Conservation (phyloP, 1,140 invertebrate genomes). For the Drosophila burlai region DNA sequence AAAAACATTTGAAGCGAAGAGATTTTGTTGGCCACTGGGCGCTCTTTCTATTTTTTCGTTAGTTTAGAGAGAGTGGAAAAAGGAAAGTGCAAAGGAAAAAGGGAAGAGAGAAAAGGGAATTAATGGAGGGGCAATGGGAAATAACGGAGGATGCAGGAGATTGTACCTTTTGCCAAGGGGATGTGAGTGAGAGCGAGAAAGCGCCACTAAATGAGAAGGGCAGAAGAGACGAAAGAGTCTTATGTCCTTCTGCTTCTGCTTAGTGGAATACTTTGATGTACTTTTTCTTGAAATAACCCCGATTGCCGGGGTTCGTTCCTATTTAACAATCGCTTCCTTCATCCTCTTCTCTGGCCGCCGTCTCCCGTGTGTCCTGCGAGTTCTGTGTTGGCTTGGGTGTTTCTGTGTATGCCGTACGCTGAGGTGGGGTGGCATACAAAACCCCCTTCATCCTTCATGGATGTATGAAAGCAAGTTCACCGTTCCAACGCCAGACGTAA, state of each 20-base stretch:
- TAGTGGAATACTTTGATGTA: conserved; percentile 37
- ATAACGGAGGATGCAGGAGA: not conserved
- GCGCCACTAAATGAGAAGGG: conserved; percentile 19
- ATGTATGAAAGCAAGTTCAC: conserved; percentile 15
- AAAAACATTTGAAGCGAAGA: not conserved
- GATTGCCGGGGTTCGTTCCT: conserved; percentile 32
- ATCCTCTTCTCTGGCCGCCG: not conserved
- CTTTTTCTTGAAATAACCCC: conserved; percentile 66
- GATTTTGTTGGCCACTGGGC: not conserved
- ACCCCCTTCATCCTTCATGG: not conserved
- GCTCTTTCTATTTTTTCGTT: conserved; percentile 1
- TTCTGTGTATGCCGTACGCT: not conserved
- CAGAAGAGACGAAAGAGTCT: conserved; percentile 10
- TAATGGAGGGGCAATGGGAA: conserved; percentile 9
- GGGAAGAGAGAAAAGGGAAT: not conserved
- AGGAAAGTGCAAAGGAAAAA: conserved; percentile 3
- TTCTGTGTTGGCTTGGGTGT: not conserved
- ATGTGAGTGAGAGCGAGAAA: conserved; percentile 6
- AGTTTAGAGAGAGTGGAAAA: not conserved
- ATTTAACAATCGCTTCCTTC: conserved; percentile 1
- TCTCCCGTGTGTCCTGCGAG: not conserved
- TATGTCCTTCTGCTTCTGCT: conserved; percentile 46
- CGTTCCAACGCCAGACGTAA: conserved; percentile 45
- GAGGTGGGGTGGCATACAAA: not conserved
- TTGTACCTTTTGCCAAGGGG: not conserved